Base-by-base conservation (phyloP, 2,797 vertebrate genomes). In the Galagoides demidoff region DNA sequence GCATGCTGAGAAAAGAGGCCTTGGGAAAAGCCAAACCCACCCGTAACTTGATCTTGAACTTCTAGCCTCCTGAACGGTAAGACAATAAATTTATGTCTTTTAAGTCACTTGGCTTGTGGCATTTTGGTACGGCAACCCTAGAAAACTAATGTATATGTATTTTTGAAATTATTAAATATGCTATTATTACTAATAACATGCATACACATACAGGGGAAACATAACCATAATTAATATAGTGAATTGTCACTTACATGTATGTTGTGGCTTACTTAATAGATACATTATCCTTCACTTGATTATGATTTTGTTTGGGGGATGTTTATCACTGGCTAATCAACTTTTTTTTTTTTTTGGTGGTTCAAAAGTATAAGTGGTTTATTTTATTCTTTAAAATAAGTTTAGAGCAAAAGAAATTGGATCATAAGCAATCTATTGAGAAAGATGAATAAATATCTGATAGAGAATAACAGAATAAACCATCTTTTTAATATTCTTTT, bases 341-440 rank as follows among this genome's bases (percentile, higher is more conserved):
- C 39, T 43, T 43, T 43, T 43, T 43, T 43, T 43, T 43, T 43
- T 43, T 43, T 43, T 16, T 88, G 76, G 78, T n/a, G 6, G 17
- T n/a, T 31, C 27, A 17, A 1, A 95, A 89, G 93, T 17, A 90
- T 0, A 61, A 61, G 29, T 57, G 89, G 52, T 19, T 84, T 7
- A 64, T 88, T 84, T 87, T 34, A 88, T 74, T 90, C 85, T 88
- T 45, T 25, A 8, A 95, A 82, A 39, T 85, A 92, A 66, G 49
- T 92, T 37, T 89, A 68, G 29, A 77, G 55, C 20, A 59, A 93
- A 95, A 55, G 0, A 91, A 91, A 89, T 34, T 37, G 0, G 61
- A 68, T 37, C 14, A 3, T 2, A 78, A 14, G 19, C 2, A 94
- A 74, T 81, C 20, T 88, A 0, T 64, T 11, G 7, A 90, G 34